Percentiles rank a stretch among this genome's conserved stretches.
Conservation (phyloP, 2,797 vertebrate species). For the Danio tinwini region DNA sequence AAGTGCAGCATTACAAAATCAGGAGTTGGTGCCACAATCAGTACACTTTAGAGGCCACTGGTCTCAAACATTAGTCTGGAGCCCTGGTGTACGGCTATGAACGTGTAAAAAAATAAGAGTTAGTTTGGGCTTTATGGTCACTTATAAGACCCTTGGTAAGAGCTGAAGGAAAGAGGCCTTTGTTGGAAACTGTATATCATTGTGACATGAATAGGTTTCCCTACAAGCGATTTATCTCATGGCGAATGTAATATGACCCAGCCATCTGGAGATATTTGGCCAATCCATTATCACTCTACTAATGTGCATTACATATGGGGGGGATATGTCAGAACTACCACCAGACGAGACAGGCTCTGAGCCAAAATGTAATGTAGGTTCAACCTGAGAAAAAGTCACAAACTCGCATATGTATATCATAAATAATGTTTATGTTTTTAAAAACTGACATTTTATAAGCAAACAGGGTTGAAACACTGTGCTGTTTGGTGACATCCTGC, state of each 20-base stretch:
- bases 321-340: conserved; percentile 6
- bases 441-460: background rate
- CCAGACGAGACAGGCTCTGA: background rate
- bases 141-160: conserved; percentile 5
- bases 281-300: conserved; percentile 39
- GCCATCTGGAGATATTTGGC: conserved; percentile 44
- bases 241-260: conserved; percentile 24
- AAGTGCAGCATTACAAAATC: too few species aligned
- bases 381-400: background rate
- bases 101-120: too few species aligned
- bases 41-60: too few species aligned
- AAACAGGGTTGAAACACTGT: conserved; percentile 46
- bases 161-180: conserved; percentile 26
- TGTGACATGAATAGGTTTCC: background rate
- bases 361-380: conserved; percentile 20
- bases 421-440: background rate
- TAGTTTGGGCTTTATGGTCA: background rate
- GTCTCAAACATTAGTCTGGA: too few species aligned
- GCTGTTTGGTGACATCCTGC: conserved; percentile 56
- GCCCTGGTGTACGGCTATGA: too few species aligned
- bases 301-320: conserved; percentile 16
- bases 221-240: conserved; percentile 14
- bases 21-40: too few species aligned
- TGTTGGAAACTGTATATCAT: conserved; percentile 12
- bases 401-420: conserved; percentile 2